phyloP scores from a whole-genome alignment of 2,113 vertebrate genomes.

The Nymphicus hollandicus region DNA sequence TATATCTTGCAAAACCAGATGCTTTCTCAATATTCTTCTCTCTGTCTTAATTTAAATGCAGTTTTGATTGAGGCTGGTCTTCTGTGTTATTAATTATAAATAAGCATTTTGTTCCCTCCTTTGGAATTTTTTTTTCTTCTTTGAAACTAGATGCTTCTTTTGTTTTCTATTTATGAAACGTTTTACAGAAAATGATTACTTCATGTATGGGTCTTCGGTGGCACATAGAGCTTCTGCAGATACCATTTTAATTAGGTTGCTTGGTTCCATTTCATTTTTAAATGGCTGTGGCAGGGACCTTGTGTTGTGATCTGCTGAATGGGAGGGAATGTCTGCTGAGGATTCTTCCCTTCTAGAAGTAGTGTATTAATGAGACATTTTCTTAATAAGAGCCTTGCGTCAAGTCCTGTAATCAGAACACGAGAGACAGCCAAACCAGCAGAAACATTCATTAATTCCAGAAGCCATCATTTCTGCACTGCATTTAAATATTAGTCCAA shows the following conservation, averaged over 20 bases:
- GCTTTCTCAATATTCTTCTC: not conserved
- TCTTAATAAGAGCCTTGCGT: not conserved
- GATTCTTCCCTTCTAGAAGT: constrained; percentile 38
- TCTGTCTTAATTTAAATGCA: not conserved
- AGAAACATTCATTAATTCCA: constrained; percentile 62
- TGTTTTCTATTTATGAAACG: constrained; percentile 30
- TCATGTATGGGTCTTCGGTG: not conserved
- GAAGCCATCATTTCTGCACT: constrained; percentile 44
- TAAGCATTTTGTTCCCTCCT: not conserved
- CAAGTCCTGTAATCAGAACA: constrained; percentile 53
- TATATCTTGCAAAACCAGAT: not conserved
- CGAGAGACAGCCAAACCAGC: not conserved
- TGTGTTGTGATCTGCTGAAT: constrained; percentile 37
- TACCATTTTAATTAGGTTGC: constrained; percentile 60
- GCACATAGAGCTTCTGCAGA: constrained; percentile 20
- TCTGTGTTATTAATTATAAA: not conserved
- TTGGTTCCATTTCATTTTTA: constrained; percentile 24
- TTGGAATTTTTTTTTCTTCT: not conserved
- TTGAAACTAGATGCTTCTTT: constrained; percentile 21
- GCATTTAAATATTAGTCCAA: constrained; percentile 43
- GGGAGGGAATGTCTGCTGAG: constrained; percentile 26
- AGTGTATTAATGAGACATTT: constrained; percentile 60
- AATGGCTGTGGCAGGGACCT: constrained; percentile 31
- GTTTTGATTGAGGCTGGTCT: not conserved
- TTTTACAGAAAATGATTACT: constrained; percentile 42